Base-by-base conservation (phyloP, 2,113 vertebrate genomes). In the Ondatra zibethicus region DNA sequence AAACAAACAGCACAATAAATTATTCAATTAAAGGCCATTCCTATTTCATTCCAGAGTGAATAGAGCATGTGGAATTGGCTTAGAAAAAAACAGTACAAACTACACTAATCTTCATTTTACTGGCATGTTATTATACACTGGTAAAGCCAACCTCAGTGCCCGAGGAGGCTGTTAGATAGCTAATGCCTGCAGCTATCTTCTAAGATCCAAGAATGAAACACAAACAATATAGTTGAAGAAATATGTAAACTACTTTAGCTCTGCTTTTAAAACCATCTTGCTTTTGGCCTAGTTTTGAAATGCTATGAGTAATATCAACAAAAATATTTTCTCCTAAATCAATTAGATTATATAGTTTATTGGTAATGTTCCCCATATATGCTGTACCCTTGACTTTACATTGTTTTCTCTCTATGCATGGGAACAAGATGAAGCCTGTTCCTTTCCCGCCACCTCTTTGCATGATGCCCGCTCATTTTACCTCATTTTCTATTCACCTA, bases 1-100 rank as follows among this genome's bases (percentile, higher is more conserved):
- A 98, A 52, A 68, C 93, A 96, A 97, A 55, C 55, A 93, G 80
- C 10, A 97, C 82, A 96, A 95, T 96, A 98, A 97, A 97, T 76
- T 96, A 98, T 95, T 95, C 96, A 97, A 89, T 95, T 96, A 95
- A 95, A 97, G 66, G 19, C 19, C 72, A 73, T 77, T 98, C 90
- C 97, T 91, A 93, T 91, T 87, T 97, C 17, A 88, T 55, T 96
- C 92, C 87, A 92, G 17, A 61, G 95, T 88, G 81, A 29, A 96
- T 39, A 66, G 21, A 78, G 58, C 50, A 85, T 31, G 92, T 50
- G 77, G 87, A 29, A 31, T 90, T 55, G 55, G 9, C 94, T 95
- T 95, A 75, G 87, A 19, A 33, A 89, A 88, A 97, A 96, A 50
- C 0, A 96, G 5, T 29, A 33, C 14, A 47, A 88, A 94, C 95